Conservation (phyloP, 2,113 vertebrate genomes). For the Scytalopus superciliaris region DNA sequence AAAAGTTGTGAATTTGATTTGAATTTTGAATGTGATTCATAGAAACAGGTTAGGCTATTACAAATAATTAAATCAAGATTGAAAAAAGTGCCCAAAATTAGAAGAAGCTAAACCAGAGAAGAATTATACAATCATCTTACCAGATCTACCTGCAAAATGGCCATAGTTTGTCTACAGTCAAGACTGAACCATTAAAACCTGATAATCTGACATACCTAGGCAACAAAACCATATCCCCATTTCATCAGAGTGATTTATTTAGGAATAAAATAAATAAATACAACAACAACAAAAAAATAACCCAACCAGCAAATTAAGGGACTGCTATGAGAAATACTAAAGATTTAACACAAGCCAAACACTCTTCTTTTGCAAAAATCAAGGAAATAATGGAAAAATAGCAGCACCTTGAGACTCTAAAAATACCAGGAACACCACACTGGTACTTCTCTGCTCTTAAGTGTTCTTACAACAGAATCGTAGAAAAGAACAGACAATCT, state of each 20-base stretch:
- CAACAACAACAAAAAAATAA: too few relatives aligned
- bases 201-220: not conserved
- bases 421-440: not conserved
- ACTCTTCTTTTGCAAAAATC: not conserved
- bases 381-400: not conserved
- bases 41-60: not conserved
- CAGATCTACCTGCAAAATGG: not conserved
- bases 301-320: not conserved
- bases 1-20: too few relatives aligned
- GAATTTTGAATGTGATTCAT: not conserved
- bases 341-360: not conserved
- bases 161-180: not conserved
- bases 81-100: not conserved
- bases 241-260: not conserved
- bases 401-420: not conserved
- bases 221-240: not conserved
- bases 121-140: not conserved
- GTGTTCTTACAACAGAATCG: not conserved
- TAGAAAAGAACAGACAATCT: not conserved
- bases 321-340: not conserved
- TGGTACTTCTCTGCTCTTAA: not conserved
- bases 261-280: not conserved
- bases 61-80: not conserved
- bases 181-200: not conserved
- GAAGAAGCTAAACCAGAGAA: not conserved